These are phyloP conservation scores for Tetranychus truncatus DNA, from an alignment of 2,888 invertebrate genomes.

Conservation along the genomic window DNA sequence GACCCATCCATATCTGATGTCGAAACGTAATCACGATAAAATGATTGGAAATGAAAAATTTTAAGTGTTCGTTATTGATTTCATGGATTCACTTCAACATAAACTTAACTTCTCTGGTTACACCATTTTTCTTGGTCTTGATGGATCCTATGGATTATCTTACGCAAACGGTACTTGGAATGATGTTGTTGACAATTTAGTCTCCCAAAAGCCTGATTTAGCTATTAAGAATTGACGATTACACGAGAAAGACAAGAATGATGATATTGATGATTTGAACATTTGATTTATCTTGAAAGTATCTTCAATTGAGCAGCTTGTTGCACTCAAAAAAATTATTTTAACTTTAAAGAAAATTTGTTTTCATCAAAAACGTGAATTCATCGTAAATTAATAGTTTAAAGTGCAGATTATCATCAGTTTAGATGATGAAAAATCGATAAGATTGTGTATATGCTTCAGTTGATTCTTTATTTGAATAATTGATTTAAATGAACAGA, in stretches of 20 bases:
- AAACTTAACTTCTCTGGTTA: not conserved
- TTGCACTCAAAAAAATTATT: too few species aligned
- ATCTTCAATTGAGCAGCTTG: too few species aligned
- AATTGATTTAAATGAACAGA: too few species aligned
- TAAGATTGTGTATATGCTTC: too few species aligned
- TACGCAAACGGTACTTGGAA: conserved; percentile 31
- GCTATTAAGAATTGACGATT: conserved; percentile 41
- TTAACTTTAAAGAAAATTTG: too few species aligned
- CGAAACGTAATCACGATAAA: conserved; percentile 38
- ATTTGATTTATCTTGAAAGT: too few species aligned
- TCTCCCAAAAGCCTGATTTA: conserved; percentile 37
- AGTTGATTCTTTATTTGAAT: too few species aligned
- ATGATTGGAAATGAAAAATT: conserved; percentile 51
- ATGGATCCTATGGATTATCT: not conserved
- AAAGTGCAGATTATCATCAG: too few species aligned
- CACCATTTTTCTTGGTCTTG: not conserved
- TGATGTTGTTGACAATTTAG: conserved; percentile 39
- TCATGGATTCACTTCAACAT: conserved; percentile 45
- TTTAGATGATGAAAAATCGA: too few species aligned
- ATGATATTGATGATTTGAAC: too few species aligned
- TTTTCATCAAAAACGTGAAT: too few species aligned
- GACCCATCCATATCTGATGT: not conserved
- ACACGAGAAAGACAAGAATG: conserved; percentile 38
- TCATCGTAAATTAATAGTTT: too few species aligned
- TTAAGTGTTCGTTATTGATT: conserved; percentile 79